Conservation (phyloP, 2,113 vertebrate species). For the Crotalus horridus region DNA sequence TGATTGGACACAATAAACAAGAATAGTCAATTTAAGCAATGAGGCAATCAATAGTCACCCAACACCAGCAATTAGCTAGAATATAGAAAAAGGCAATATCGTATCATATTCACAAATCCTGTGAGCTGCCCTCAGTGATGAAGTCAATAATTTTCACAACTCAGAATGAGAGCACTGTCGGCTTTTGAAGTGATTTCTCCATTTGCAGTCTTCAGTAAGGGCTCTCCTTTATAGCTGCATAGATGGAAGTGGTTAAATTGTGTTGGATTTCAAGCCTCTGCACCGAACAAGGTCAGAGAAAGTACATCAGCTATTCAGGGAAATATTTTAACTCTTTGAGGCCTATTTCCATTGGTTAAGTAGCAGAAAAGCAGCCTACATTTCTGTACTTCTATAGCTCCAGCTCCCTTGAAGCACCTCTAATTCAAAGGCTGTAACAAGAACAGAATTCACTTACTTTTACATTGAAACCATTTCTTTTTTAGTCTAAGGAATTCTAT, state of each 20-base stretch:
- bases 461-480: constrained; percentile 18
- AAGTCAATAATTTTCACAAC: constrained; percentile 26
- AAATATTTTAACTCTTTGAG: constrained; percentile 53
- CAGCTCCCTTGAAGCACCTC: constrained; percentile 20
- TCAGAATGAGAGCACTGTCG: constrained; percentile 31
- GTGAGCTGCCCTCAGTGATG: constrained; percentile 18
- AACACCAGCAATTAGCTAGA: not conserved
- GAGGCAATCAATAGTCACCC: not conserved
- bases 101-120: not conserved
- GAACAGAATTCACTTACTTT: not conserved
- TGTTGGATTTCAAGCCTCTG: constrained; percentile 56
- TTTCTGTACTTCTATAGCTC: constrained; percentile 1
- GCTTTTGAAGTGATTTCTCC: constrained; percentile 54
- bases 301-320: constrained; percentile 60
- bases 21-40: not conserved
- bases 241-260: constrained; percentile 64
- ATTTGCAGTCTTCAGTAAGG: constrained; percentile 53
- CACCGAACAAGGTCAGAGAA: constrained; percentile 62
- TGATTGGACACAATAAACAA: not conserved
- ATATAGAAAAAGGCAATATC: not conserved
- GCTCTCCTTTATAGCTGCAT: constrained; percentile 64
- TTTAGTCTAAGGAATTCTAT: constrained; percentile 31
- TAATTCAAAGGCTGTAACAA: not conserved
- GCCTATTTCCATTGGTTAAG: constrained; percentile 26
- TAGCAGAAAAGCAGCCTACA: not conserved